Percentiles rank a stretch among this genome's conserved stretches.
Evolutionary conservation across 2,113 vertebrate genomes (phyloP).

Genomic region (Noctilio leporinus): DNA sequence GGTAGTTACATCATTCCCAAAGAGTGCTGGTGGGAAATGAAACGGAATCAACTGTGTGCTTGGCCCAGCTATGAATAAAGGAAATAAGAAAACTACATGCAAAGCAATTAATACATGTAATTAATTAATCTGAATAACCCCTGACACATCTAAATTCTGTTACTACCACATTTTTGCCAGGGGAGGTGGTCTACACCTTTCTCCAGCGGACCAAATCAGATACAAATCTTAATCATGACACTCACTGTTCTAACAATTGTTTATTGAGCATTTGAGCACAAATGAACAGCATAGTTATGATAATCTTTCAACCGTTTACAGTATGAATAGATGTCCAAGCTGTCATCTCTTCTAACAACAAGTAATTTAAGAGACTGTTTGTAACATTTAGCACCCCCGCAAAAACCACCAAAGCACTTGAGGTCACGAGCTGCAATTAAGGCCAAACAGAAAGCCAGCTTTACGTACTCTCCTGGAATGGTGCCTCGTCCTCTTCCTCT

Average conservation of each 20-base stretch:
- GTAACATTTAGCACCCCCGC: background rate
- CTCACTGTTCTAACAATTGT: background rate
- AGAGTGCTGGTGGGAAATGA: background rate
- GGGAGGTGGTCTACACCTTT: background rate
- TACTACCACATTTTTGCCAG: background rate
- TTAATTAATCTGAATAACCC: background rate
- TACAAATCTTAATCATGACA: background rate
- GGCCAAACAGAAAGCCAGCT: background rate
- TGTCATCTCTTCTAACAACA: background rate
- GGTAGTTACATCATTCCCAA: background rate
- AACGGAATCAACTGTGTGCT: background rate
- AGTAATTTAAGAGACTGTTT: background rate
- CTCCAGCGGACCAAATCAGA: background rate
- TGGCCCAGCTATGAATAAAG: background rate
- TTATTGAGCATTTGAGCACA: background rate
- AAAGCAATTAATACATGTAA: background rate
- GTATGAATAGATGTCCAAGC: background rate
- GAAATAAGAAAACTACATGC: background rate
- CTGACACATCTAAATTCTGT: background rate
- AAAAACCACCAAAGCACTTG: background rate
- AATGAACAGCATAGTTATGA: background rate
- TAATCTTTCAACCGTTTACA: background rate
- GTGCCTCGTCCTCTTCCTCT: slow-evolving; percentile 89
- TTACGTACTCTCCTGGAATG: slow-evolving; percentile 92
- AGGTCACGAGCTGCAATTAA: background rate